phyloP scores from a whole-genome alignment of 2,113 vertebrate species.

The Atlantisia rogersi region DNA sequence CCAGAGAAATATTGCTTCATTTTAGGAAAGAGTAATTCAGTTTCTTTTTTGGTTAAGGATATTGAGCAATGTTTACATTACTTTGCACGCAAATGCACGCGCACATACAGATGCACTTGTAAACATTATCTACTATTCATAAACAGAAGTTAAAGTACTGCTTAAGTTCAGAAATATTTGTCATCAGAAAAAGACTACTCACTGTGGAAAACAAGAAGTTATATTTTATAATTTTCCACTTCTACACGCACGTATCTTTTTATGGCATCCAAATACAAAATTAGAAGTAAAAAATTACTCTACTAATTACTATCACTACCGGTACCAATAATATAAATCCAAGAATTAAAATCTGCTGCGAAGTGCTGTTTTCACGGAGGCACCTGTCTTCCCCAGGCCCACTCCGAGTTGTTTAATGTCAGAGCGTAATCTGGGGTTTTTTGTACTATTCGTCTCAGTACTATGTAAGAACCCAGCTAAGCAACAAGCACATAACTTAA shows the following conservation, averaged over 20 bases:
- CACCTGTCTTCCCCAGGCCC: neutral
- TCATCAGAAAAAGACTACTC: neutral
- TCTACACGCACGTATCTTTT: neutral
- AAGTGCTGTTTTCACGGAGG: neutral
- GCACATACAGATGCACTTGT: neutral
- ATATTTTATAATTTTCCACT: neutral
- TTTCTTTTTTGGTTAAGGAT: neutral
- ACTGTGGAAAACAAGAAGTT: neutral
- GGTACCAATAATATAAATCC: neutral
- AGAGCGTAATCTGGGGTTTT: neutral
- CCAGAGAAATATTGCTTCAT: neutral
- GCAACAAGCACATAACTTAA: neutral
- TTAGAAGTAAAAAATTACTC: neutral
- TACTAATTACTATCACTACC: neutral
- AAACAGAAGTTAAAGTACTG: neutral
- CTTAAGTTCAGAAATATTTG: neutral
- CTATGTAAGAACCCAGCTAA: neutral
- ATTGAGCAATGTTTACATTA: slow-evolving; percentile 8
- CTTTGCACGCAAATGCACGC: neutral
- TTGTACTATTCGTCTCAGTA: neutral
- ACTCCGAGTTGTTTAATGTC: neutral
- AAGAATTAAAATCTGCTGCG: neutral
- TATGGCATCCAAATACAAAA: neutral
- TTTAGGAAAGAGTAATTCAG: neutral
- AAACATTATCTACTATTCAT: neutral